phyloP scores from a whole-genome alignment of 92 coral and sea anemone genomes.

The Galaxea fascicularis region DNA sequence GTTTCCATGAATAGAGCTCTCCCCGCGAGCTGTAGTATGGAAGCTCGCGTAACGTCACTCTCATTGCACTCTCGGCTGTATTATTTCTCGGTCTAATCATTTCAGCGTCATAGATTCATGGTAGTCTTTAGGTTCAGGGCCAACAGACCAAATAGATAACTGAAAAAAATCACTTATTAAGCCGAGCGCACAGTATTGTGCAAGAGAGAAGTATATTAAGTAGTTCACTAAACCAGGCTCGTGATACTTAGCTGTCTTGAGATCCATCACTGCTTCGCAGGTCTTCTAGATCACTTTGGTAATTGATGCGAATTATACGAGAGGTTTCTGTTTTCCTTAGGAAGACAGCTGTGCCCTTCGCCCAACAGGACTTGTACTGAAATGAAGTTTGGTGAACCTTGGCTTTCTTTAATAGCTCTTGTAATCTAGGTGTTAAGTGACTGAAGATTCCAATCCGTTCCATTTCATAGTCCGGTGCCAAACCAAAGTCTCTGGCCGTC shows the following conservation, averaged over 20 bases:
- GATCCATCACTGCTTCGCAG: constrained; percentile 6
- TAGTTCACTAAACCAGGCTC: constrained; percentile 9
- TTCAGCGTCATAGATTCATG: neutral
- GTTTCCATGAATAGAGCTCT: neutral
- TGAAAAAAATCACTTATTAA: too few relatives aligned
- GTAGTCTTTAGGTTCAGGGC: too few relatives aligned
- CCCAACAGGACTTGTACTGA: constrained; percentile 12
- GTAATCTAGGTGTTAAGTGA: constrained; percentile 17
- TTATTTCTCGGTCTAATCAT: constrained; percentile 1
- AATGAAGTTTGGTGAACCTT: constrained; percentile 13
- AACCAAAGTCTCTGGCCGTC: neutral
- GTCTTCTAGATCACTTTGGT: constrained; percentile 2
- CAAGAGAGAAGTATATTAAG: constrained; percentile 1
- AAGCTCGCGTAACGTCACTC: neutral
- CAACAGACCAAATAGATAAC: too few relatives aligned
- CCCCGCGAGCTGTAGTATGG: neutral
- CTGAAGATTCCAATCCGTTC: constrained; percentile 9
- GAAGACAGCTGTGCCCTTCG: constrained; percentile 13
- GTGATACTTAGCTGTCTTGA: neutral
- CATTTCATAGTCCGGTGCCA: neutral
- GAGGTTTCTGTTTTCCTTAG: constrained; percentile 9
- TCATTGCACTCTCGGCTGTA: too few relatives aligned
- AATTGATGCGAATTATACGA: constrained; percentile 2
- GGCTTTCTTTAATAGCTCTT: constrained; percentile 11
- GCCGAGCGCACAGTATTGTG: constrained; percentile 10